phyloP scores from a whole-genome alignment of 1,140 invertebrate genomes.

The Druon quercuslanigerum region DNA sequence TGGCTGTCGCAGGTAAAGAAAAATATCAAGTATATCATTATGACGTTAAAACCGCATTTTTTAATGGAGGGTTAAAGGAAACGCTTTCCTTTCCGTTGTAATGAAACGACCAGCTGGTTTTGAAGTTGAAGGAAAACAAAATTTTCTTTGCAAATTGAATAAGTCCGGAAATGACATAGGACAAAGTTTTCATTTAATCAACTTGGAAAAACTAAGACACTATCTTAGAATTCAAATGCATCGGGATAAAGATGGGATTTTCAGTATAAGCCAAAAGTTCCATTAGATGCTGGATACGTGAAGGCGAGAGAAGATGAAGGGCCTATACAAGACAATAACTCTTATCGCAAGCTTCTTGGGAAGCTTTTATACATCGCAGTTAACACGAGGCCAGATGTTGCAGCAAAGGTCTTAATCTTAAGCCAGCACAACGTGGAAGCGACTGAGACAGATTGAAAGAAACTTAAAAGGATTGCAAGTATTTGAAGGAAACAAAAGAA shows the following conservation, averaged over 20 bases:
- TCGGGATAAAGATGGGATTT: not conserved
- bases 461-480: too few relatives aligned
- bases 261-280: too few relatives aligned
- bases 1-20: slow-evolving; percentile 57
- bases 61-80: slow-evolving; percentile 54
- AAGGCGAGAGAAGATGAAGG: too few relatives aligned
- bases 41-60: slow-evolving; percentile 47
- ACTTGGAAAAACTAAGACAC: slow-evolving; percentile 33
- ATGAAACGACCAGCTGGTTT: slow-evolving; percentile 62
- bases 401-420: too few relatives aligned
- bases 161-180: slow-evolving; percentile 46
- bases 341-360: too few relatives aligned
- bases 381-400: too few relatives aligned
- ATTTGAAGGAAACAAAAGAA: not conserved
- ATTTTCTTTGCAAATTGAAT: slow-evolving; percentile 50
- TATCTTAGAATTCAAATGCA: not conserved
- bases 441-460: too few relatives aligned
- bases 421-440: too few relatives aligned
- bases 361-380: too few relatives aligned
- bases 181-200: slow-evolving; percentile 41
- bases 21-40: slow-evolving; percentile 57
- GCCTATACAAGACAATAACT: too few relatives aligned
- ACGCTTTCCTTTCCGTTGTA: too few relatives aligned
- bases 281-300: too few relatives aligned
- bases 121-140: slow-evolving; percentile 32